These are phyloP conservation scores for Silurus asotus DNA, from an alignment of 2,113 vertebrate species.

Conservation along the genomic window DNA sequence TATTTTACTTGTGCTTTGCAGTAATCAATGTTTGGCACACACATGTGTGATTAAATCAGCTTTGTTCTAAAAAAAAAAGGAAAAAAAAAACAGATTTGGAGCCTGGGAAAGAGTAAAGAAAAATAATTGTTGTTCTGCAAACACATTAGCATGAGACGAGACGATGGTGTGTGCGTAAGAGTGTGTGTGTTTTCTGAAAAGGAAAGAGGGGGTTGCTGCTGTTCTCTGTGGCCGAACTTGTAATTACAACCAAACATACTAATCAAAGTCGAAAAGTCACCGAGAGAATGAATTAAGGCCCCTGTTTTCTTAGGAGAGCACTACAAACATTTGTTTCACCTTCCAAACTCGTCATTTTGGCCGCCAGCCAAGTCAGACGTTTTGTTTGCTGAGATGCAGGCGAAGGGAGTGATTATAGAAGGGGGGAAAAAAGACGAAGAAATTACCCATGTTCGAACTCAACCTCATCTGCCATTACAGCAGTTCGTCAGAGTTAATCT, in stretches of 20 bases:
- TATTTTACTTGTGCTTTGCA: constrained; percentile 55
- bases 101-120: constrained; percentile 25
- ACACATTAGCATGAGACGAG: constrained; percentile 60
- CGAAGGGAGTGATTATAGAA: not conserved
- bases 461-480: constrained; percentile 26
- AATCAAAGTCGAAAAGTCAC: constrained; percentile 59
- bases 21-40: constrained; percentile 70
- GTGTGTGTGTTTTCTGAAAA: constrained; percentile 45
- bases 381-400: not conserved
- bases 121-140: constrained; percentile 68
- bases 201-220: constrained; percentile 29
- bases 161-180: constrained; percentile 57
- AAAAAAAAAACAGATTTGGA: constrained; percentile 23
- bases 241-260: constrained; percentile 68
- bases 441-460: constrained; percentile 14
- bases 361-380: constrained; percentile 3
- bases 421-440: not conserved
- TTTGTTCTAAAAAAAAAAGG: constrained; percentile 62
- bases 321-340: constrained; percentile 58
- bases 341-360: constrained; percentile 48
- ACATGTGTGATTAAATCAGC: constrained; percentile 64
- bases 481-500: constrained; percentile 51
- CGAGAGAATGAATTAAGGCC: constrained; percentile 40
- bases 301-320: constrained; percentile 54
- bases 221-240: constrained; percentile 66